These are phyloP conservation scores for Cyrtorhinus lividipennis DNA, from an alignment of 1,140 invertebrate species.

Conservation along the genomic window DNA sequence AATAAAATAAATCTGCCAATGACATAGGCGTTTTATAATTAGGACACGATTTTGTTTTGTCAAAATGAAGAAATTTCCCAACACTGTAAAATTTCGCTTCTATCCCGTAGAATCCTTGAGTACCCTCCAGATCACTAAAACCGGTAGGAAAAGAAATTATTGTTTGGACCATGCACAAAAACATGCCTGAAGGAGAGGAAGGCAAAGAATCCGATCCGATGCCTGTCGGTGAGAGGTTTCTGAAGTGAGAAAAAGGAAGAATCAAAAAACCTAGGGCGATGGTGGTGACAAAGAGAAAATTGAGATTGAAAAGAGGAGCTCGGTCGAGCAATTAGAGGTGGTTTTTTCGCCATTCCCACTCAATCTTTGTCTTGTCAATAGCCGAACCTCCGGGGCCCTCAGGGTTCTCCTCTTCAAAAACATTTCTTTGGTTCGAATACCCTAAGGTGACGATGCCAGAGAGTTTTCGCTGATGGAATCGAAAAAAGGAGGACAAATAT, in stretches of 20 bases:
- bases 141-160: neutral
- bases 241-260: neutral
- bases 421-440: neutral
- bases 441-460: too few species aligned
- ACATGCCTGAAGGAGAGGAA: neutral
- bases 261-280: neutral
- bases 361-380: slow-evolving; percentile 6
- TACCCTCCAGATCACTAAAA: too few species aligned
- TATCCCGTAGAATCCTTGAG: too few species aligned
- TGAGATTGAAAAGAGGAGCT: neutral
- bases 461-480: too few species aligned
- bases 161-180: neutral
- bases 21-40: too few species aligned
- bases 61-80: too few species aligned
- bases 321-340: neutral
- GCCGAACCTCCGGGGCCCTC: neutral
- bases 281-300: neutral
- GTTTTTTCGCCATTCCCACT: neutral
- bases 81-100: too few species aligned
- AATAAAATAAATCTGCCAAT: too few species aligned
- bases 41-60: too few species aligned
- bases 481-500: too few species aligned
- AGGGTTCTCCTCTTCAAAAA: neutral
- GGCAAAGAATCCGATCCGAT: neutral
- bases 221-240: neutral